These are phyloP conservation scores for Harpagoxenus sublaevis DNA, from an alignment of 2,888 invertebrate genomes.

Conservation along the genomic window DNA sequence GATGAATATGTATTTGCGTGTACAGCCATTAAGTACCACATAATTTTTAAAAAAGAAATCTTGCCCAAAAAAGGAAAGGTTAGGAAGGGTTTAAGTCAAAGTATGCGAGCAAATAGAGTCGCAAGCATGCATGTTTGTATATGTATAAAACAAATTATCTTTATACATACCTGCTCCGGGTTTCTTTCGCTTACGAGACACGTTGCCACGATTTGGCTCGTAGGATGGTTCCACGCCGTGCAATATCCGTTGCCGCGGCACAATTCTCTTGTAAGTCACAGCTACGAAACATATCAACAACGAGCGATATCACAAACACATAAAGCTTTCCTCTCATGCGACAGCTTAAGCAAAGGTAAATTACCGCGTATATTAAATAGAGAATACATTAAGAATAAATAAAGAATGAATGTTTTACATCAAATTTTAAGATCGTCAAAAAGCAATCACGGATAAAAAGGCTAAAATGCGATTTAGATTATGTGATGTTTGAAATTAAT, in stretches of 20 bases:
- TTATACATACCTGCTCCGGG: conserved; percentile 89
- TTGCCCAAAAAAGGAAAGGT: background rate
- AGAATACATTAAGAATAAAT: conserved; percentile 1
- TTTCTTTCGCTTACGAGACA: conserved; percentile 91
- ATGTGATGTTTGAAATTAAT: background rate
- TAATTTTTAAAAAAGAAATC: background rate
- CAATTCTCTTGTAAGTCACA: conserved; percentile 94
- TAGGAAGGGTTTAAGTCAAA: conserved; percentile 13
- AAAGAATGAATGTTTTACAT: background rate
- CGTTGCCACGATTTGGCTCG: conserved; percentile 80
- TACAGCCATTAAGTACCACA: conserved; percentile 8
- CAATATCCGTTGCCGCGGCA: conserved; percentile 82
- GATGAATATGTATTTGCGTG: conserved; percentile 26
- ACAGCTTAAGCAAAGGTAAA: conserved; percentile 37
- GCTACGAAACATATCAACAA: conserved; percentile 86
- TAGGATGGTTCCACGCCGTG: conserved; percentile 78
- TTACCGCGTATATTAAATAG: background rate
- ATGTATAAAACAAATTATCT: conserved; percentile 14
- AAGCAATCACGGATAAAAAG: background rate
- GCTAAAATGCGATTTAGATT: background rate
- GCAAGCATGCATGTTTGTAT: conserved; percentile 9
- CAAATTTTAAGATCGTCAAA: background rate
- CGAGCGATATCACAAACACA: conserved; percentile 62
- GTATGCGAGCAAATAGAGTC: conserved; percentile 17
- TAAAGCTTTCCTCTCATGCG: conserved; percentile 70